A percentile compares a stretch with the other conserved stretches of the same genome.
Conservation (phyloP, 2,888 invertebrate species). For the Diachrysia chrysitis region DNA sequence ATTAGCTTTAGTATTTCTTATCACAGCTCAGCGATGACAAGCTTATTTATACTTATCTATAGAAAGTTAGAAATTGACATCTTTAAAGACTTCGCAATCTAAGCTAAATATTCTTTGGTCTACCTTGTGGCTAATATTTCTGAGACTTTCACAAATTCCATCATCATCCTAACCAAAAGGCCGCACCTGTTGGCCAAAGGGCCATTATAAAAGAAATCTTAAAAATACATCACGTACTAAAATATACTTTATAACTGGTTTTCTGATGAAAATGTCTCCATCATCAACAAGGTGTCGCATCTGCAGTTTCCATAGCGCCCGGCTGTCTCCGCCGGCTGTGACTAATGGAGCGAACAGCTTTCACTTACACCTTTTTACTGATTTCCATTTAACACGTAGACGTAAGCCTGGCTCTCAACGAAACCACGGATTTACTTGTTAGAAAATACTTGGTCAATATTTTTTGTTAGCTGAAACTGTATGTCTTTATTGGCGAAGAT, state of each 20-base stretch:
- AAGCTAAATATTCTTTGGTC: background rate
- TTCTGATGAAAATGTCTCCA: background rate
- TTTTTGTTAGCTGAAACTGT: background rate
- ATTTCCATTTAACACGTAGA: constrained; percentile 59
- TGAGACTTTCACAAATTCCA: too few relatives aligned
- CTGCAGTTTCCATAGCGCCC: background rate
- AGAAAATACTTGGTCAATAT: background rate
- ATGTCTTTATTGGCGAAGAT: too few relatives aligned
- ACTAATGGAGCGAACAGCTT: constrained; percentile 59
- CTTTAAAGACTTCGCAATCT: too few relatives aligned
- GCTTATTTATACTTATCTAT: too few relatives aligned
- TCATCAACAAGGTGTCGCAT: constrained; percentile 12
- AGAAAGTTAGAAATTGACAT: too few relatives aligned
- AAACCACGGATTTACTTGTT: constrained; percentile 16
- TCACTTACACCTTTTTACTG: constrained; percentile 52
- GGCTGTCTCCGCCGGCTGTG: constrained; percentile 47
- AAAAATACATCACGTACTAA: too few relatives aligned
- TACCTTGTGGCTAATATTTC: background rate
- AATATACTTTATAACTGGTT: too few relatives aligned
- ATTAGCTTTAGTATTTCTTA: too few relatives aligned
- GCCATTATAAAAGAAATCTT: too few relatives aligned
- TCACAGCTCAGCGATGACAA: too few relatives aligned
- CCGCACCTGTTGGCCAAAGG: too few relatives aligned
- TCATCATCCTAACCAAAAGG: too few relatives aligned
- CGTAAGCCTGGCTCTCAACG: constrained; percentile 14